Evolutionary conservation across 2,797 vertebrate species (phyloP).

Genomic region (Acanthurus tractus): DNA sequence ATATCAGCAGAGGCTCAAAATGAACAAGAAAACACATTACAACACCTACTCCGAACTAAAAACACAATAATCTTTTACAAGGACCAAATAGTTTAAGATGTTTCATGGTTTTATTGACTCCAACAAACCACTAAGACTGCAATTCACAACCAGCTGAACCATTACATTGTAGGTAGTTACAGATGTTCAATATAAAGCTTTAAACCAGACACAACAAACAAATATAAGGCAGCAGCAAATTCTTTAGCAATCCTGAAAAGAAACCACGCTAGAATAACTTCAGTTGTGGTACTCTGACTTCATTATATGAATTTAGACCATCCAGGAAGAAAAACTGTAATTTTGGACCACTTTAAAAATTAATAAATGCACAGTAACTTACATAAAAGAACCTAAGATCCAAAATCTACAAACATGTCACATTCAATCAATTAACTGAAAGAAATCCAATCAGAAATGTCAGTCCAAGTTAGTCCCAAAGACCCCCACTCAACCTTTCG

Average conservation of each 20-base stretch:
- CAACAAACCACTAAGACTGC: not conserved
- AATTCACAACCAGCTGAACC: constrained; percentile 14
- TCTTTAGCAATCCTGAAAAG: constrained; percentile 36
- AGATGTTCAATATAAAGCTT: constrained; percentile 40
- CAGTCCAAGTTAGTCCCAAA: constrained; percentile 43
- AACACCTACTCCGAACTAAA: not conserved
- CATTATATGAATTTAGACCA: constrained; percentile 43
- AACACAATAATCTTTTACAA: constrained; percentile 16
- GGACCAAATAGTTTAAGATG: constrained; percentile 22
- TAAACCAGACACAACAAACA: constrained; percentile 18
- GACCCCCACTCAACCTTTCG: constrained; percentile 59
- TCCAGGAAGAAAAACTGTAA: constrained; percentile 16
- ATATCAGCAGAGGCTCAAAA: constrained; percentile 7
- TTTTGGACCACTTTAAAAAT: constrained; percentile 25
- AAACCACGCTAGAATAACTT: constrained; percentile 57
- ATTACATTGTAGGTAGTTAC: constrained; percentile 39
- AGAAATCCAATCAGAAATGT: constrained; percentile 61
- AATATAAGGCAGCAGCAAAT: constrained; percentile 36
- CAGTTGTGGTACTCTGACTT: constrained; percentile 41
- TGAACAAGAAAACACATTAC: constrained; percentile 7
- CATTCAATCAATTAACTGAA: constrained; percentile 58
- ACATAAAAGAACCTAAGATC: constrained; percentile 2
- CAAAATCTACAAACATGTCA: constrained; percentile 36
- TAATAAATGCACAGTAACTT: constrained; percentile 11
- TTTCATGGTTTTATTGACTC: constrained; percentile 25